These are phyloP conservation scores for Benthosema pterotum DNA, from an alignment of 2,797 vertebrate genomes.

Conservation along the genomic window DNA sequence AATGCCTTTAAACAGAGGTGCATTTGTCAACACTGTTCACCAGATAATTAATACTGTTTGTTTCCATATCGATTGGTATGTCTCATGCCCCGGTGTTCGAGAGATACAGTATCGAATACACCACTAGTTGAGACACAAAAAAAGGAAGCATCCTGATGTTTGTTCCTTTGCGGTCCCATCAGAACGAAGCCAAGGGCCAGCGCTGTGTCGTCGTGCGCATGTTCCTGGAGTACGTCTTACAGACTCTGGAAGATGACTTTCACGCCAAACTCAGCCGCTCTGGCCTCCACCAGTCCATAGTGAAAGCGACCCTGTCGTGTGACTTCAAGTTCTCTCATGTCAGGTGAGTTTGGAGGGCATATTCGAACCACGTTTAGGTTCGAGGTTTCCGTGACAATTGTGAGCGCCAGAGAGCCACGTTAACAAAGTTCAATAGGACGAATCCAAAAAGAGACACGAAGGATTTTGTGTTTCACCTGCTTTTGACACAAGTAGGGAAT, in stretches of 20 bases:
- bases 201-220: slow-evolving; percentile 75
- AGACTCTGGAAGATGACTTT: slow-evolving; percentile 94
- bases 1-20: no score
- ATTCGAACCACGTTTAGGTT: no score
- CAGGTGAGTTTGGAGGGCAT: slow-evolving; percentile 81
- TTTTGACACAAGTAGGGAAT: background rate
- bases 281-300: slow-evolving; percentile 81
- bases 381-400: no score
- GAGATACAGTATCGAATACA: no score
- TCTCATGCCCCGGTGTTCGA: no score
- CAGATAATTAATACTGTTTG: no score
- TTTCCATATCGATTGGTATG: no score
- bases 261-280: slow-evolving; percentile 71
- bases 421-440: background rate
- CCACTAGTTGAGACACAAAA: background rate
- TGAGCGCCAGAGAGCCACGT: no score
- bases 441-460: background rate
- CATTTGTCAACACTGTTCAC: no score
- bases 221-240: slow-evolving; percentile 88
- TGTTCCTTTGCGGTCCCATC: background rate
- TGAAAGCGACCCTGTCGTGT: slow-evolving; percentile 86
- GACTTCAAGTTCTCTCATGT: slow-evolving; percentile 81
- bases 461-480: background rate
- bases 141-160: background rate
- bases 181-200: slow-evolving; percentile 62